These are phyloP conservation scores for Bovichtus variegatus DNA, from an alignment of 2,797 vertebrate species.

Conservation along the genomic window DNA sequence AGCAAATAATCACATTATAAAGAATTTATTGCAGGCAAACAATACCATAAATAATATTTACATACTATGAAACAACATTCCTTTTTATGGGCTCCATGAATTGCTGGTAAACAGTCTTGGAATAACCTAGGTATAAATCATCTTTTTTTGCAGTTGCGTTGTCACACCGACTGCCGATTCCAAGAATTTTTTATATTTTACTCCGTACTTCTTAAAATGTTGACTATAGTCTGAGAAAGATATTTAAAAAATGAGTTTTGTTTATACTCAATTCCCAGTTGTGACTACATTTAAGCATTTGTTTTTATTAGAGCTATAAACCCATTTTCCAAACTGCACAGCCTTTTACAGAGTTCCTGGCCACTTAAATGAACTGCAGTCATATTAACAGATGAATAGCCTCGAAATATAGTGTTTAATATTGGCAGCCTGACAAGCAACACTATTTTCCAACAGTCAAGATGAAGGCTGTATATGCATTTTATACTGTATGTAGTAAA, in stretches of 20 bases:
- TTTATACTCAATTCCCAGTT: slow-evolving; percentile 8
- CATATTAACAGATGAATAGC: slow-evolving; percentile 18
- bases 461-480: slow-evolving; percentile 29
- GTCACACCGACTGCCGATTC: neutral
- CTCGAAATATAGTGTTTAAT: slow-evolving; percentile 13
- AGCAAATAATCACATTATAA: slow-evolving; percentile 71
- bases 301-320: neutral
- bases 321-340: slow-evolving; percentile 20
- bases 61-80: slow-evolving; percentile 85
- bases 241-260: neutral
- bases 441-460: slow-evolving; percentile 4
- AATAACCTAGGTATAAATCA: slow-evolving; percentile 33
- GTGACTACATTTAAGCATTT: slow-evolving; percentile 7
- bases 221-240: neutral
- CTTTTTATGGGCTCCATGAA: slow-evolving; percentile 61
- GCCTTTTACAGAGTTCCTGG: slow-evolving; percentile 27
- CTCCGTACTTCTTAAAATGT: neutral
- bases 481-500: slow-evolving; percentile 5
- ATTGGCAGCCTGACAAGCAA: slow-evolving; percentile 26
- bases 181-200: neutral
- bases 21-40: slow-evolving; percentile 89
- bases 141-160: neutral
- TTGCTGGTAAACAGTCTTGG: slow-evolving; percentile 66
- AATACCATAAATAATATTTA: slow-evolving; percentile 87
- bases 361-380: slow-evolving; percentile 12